phyloP scores from a whole-genome alignment of 2,888 invertebrate species.

The Tenodera sinensis region DNA sequence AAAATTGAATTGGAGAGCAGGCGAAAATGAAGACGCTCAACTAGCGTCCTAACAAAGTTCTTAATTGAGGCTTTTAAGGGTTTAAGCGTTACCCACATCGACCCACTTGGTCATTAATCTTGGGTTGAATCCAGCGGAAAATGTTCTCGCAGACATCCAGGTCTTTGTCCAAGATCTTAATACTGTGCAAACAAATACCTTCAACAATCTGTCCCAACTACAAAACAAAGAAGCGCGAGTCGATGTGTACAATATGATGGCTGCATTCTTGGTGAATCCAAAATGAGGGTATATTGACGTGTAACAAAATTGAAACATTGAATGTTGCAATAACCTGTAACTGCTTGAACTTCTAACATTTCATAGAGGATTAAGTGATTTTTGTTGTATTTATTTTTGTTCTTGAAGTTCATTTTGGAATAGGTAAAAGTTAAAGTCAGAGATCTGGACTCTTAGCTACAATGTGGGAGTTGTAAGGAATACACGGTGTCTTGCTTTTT shows the following conservation, averaged over 20 bases:
- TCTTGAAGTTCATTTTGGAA: not conserved
- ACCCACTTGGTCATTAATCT: conserved; percentile 5
- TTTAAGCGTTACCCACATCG: not conserved
- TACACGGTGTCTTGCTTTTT: not conserved
- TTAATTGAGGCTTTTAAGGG: not conserved
- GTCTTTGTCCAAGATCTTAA: not conserved
- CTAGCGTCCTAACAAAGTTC: not conserved
- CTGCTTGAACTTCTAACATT: not conserved
- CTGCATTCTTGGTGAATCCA: not conserved
- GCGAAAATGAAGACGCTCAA: not conserved
- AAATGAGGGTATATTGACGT: not conserved
- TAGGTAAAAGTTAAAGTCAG: not conserved
- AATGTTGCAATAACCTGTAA: not conserved
- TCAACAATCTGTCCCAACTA: not conserved
- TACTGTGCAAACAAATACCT: not conserved
- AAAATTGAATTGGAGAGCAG: conserved; percentile 7
- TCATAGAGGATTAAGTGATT: too few relatives aligned
- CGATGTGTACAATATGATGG: not conserved
- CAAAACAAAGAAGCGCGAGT: not conserved
- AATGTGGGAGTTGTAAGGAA: not conserved
- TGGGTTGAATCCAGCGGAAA: conserved; percentile 4
- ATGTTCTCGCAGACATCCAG: not conserved
- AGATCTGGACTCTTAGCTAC: not conserved
- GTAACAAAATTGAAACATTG: not conserved
- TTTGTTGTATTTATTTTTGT: too few relatives aligned